Base-by-base conservation (phyloP, 2,113 vertebrate genomes). In the Spea bombifrons region DNA sequence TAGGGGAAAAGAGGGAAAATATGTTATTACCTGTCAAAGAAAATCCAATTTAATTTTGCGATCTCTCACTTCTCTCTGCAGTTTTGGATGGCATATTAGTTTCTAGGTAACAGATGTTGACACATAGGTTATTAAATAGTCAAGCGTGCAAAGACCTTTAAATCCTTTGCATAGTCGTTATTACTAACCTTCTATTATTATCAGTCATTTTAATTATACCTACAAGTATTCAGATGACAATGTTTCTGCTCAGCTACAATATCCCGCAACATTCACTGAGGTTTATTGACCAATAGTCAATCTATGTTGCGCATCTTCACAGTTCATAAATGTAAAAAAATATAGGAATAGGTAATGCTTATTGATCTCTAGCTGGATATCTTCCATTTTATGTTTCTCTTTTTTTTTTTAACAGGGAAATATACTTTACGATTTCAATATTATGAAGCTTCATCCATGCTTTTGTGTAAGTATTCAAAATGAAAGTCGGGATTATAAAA, bases 121-220 rank as follows among this genome's bases (percentile, higher is more conserved):
- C 30, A 46, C 46, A 45, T 45, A 4, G 48, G 5, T 15, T 48
- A 30, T 53, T 59, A 59, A 46, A 12, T 0, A 75, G 9, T 30
- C 63, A 30, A 47, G 10, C 13, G 47, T 75, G 15, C 47, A 30
- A 5, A 75, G n/a, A 76, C 7, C n/a, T 61, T 48, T 71, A 71
- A 71, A 49, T 53, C 44, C 71, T 77, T 61, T 50, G 15, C 46
- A 46, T 16, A 63, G 17, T 4, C 57, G 70, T 71, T 77, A 71
- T 43, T 15, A 17, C 53, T 77, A 69, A 49, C 75, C 75, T 61
- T 77, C 52, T 15, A 44, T 77, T 77, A 63, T 30, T 70, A 71
- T 71, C 44, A 64, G 71, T 77, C 75, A 77, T 71, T 77, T 49
- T 77, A 50, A 77, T 77, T 71, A 77, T 64, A 50, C 46, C 75